phyloP scores from a whole-genome alignment of 1,140 invertebrate species.

The Drosophila pseudoobscura region DNA sequence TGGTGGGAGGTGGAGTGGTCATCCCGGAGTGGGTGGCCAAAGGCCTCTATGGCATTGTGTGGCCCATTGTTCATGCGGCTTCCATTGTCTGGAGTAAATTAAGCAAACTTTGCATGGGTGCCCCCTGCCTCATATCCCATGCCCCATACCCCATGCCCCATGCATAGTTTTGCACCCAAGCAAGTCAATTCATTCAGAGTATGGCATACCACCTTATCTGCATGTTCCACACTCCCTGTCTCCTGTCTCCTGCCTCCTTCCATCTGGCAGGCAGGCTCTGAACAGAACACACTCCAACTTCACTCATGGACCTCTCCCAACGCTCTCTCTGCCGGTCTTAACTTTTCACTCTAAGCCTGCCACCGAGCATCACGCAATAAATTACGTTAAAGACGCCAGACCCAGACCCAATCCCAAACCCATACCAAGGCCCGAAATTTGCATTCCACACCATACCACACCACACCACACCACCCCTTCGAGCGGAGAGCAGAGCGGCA shows the following conservation, averaged over 20 bases:
- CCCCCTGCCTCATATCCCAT: no score
- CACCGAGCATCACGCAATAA: conserved; percentile 59
- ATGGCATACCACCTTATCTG: conserved; percentile 41
- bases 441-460: conserved; percentile 38
- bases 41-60: conserved; percentile 21
- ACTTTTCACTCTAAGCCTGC: conserved; percentile 67
- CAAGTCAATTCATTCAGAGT: conserved; percentile 63
- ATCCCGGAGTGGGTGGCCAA: conserved; percentile 12
- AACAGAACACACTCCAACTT: no score
- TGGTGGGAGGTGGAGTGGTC: conserved; percentile 5
- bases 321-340: conserved; percentile 45
- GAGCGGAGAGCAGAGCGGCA: conserved; percentile 23
- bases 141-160: conserved; percentile 1
- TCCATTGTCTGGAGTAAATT: conserved; percentile 73
- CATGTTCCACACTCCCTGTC: conserved; percentile 32
- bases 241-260: neutral
- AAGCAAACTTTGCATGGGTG: conserved; percentile 68
- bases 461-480: conserved; percentile 8
- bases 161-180: conserved; percentile 62
- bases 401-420: conserved; percentile 40
- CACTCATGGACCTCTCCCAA: no score
- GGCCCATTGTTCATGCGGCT: conserved; percentile 55
- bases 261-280: neutral
- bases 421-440: conserved; percentile 56
- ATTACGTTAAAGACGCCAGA: conserved; percentile 77